A percentile compares a stretch with the other conserved stretches of the same genome.
Evolutionary conservation across 2,888 invertebrate species (phyloP).

Genomic region (Chloroclysta siterata): DNA sequence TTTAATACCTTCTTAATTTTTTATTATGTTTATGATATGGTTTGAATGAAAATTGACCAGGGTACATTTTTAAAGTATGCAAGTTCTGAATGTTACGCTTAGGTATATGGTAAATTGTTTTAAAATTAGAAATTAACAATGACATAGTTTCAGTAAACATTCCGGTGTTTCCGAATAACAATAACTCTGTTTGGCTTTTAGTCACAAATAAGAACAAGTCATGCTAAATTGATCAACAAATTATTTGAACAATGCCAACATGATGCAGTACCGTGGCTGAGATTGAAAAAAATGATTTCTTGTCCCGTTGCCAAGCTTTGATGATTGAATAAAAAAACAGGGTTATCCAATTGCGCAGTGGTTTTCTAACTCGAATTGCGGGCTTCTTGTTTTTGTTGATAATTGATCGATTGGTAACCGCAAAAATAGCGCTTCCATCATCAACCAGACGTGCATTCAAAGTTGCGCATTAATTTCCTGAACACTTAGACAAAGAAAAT

Average conservation of each 20-base stretch:
- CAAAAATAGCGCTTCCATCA: slow-evolving; percentile 1
- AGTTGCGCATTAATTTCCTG: no score
- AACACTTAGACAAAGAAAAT: not conserved
- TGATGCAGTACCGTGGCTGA: slow-evolving; percentile 43
- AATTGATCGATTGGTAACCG: slow-evolving; percentile 11
- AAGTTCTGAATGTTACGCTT: not conserved
- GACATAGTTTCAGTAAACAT: no score
- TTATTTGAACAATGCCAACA: slow-evolving; percentile 33
- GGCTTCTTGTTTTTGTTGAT: slow-evolving; percentile 55
- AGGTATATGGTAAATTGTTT: no score
- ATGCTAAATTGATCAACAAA: slow-evolving; percentile 29
- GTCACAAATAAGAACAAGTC: slow-evolving; percentile 3
- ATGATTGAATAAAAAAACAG: slow-evolving; percentile 70
- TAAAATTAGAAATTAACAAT: no score
- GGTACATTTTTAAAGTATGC: not conserved
- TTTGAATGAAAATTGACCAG: no score
- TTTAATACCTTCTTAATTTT: no score
- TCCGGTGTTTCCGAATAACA: not conserved
- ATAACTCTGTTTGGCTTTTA: not conserved
- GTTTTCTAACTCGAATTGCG: slow-evolving; percentile 54
- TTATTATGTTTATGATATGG: no score
- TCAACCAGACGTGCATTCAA: not conserved
- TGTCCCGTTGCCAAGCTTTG: slow-evolving; percentile 74
- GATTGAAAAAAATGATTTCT: slow-evolving; percentile 66
- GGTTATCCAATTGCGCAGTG: slow-evolving; percentile 69